These are phyloP conservation scores for Catocala fraxini DNA, from an alignment of 2,888 invertebrate genomes.

Conservation along the genomic window DNA sequence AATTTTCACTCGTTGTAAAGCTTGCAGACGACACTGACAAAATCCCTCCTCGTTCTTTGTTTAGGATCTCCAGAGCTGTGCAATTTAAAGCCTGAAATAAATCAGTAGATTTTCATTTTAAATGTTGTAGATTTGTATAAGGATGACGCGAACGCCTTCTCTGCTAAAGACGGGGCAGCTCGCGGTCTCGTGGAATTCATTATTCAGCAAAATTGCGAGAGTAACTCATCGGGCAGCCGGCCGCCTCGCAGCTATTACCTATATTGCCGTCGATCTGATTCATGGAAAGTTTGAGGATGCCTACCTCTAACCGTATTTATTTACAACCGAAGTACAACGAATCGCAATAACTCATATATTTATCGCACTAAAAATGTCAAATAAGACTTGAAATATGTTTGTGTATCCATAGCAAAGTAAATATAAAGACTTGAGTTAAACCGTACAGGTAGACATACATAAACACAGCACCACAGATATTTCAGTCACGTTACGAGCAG, in stretches of 20 bases:
- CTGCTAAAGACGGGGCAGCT: constrained; percentile 50
- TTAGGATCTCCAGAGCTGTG: constrained; percentile 34
- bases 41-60: constrained; percentile 43
- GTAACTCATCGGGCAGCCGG: constrained; percentile 60
- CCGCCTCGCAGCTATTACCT: constrained; percentile 50
- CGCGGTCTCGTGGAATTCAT: constrained; percentile 61
- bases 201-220: constrained; percentile 68
- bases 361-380: constrained; percentile 36
- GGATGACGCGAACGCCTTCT: constrained; percentile 45
- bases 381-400: constrained; percentile 34
- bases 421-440: constrained; percentile 35
- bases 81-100: constrained; percentile 45
- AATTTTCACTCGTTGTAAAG: constrained; percentile 29
- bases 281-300: constrained; percentile 39
- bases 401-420: constrained; percentile 19
- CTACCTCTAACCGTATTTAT: constrained; percentile 33
- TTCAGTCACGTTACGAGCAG: constrained; percentile 61
- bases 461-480: constrained; percentile 54
- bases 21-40: constrained; percentile 40
- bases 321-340: constrained; percentile 24
- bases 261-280: constrained; percentile 57
- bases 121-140: constrained; percentile 56
- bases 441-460: constrained; percentile 34
- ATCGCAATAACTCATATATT: constrained; percentile 36
- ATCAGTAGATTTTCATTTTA: constrained; percentile 50